Evolutionary conservation across 2,113 vertebrate species (phyloP).

Genomic region (Marcusenius ussheri): DNA sequence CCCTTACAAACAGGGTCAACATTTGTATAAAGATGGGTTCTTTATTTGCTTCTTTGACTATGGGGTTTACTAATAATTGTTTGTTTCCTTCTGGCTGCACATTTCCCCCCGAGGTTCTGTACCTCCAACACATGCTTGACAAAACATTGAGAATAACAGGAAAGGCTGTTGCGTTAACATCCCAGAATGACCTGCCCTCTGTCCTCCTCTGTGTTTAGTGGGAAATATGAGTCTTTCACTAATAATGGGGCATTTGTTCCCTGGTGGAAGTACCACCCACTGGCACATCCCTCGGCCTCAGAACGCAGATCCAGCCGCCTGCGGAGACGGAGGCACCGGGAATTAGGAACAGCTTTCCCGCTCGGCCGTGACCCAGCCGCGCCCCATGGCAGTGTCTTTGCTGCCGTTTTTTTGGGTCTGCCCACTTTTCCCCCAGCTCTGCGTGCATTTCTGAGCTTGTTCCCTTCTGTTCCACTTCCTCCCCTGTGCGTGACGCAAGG

Average conservation of each 20-base stretch:
- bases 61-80: not conserved
- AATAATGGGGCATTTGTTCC: constrained; percentile 5
- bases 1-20: not conserved
- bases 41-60: not conserved
- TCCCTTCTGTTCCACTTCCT: too few species aligned
- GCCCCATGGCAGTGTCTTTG: not conserved
- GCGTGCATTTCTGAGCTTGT: not conserved
- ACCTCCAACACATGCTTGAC: not conserved
- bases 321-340: not conserved
- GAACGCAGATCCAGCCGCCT: constrained; percentile 1
- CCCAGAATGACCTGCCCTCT: not conserved
- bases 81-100: not conserved
- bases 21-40: not conserved
- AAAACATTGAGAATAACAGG: not conserved
- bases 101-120: not conserved
- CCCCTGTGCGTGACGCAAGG: not conserved
- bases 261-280: not conserved
- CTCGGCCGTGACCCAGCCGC: not conserved
- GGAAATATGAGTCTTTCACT: not conserved
- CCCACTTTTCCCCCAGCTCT: not conserved
- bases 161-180: constrained; percentile 2
- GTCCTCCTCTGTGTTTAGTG: not conserved
- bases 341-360: not conserved
- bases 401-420: not conserved
- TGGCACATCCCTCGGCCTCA: not conserved